Evolutionary conservation across 37 sponge, comb jelly and placozoan species (phyloP).

Genomic region (Oscarella lobularis): DNA sequence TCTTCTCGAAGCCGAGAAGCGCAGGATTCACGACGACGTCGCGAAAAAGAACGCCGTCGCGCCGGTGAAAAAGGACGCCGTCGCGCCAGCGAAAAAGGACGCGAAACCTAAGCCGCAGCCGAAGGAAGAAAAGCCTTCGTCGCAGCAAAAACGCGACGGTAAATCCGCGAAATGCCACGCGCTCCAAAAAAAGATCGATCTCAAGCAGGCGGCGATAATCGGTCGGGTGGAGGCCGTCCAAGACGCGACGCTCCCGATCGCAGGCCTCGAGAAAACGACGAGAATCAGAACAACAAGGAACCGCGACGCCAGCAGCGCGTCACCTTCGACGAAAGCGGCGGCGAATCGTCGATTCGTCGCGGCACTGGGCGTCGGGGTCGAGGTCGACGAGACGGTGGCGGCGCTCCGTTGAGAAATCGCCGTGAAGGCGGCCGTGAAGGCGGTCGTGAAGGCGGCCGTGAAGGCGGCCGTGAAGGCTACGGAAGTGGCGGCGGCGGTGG

Average conservation of each 20-base stretch:
- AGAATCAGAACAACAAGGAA: neutral
- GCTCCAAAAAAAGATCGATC: too few species aligned
- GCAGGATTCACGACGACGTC: neutral
- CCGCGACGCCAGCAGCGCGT: too few species aligned
- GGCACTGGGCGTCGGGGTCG: slow-evolving; percentile 19
- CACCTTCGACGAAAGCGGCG: neutral
- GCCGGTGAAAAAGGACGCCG: neutral
- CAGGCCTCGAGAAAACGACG: neutral
- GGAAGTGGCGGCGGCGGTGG: slow-evolving; percentile 24
- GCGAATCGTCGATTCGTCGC: neutral
- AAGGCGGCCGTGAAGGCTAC: neutral
- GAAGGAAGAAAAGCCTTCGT: too few species aligned
- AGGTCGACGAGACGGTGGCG: slow-evolving; percentile 21
- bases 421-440: slow-evolving; percentile 4
- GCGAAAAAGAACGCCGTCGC: neutral
- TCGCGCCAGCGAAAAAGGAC: neutral
- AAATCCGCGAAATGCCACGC: too few species aligned
- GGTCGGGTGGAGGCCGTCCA: too few species aligned
- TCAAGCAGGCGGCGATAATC: slow-evolving; percentile 3
- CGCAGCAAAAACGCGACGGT: too few species aligned
- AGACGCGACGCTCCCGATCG: neutral
- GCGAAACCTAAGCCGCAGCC: neutral
- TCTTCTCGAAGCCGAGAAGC: slow-evolving; percentile 5
- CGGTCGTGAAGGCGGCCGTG: neutral
- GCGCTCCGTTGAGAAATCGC: neutral